A percentile compares a stretch with the other conserved stretches of the same genome.
Evolutionary conservation across 2,113 vertebrate genomes (phyloP).

Genomic region (Scartelaos histophorus): DNA sequence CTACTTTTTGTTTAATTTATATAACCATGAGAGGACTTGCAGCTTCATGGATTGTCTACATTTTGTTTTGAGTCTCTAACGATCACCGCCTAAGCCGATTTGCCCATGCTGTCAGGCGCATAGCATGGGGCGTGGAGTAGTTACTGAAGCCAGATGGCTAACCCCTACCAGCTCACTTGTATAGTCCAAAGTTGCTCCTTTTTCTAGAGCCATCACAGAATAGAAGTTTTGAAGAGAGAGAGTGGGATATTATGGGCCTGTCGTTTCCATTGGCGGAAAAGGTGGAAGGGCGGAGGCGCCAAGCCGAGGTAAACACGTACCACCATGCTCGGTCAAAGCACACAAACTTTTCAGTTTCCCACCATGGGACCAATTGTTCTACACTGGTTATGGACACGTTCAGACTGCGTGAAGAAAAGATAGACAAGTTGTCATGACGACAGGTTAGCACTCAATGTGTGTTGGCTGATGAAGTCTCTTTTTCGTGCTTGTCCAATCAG

Average conservation of each 20-base stretch:
- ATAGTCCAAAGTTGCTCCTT: constrained; percentile 68
- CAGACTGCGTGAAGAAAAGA: constrained; percentile 47
- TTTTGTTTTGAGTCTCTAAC: constrained; percentile 38
- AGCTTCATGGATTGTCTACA: constrained; percentile 2
- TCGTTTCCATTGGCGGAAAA: constrained; percentile 74
- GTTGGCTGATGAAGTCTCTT: constrained; percentile 89
- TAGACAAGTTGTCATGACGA: constrained; percentile 85
- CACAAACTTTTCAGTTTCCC: constrained; percentile 70
- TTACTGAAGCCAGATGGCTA: constrained; percentile 67
- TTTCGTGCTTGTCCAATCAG: constrained; percentile 95
- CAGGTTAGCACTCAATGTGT: constrained; percentile 73
- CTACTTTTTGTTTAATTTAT: background rate
- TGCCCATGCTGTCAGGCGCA: constrained; percentile 65
- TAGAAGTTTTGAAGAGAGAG: constrained; percentile 71
- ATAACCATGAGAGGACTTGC: background rate
- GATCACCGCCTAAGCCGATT: constrained; percentile 64
- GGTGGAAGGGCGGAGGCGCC: constrained; percentile 47
- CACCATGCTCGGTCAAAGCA: constrained; percentile 52
- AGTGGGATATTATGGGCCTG: constrained; percentile 78
- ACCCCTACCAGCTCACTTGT: constrained; percentile 83
- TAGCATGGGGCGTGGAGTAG: constrained; percentile 64
- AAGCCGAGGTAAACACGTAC: constrained; percentile 82
- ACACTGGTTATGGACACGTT: constrained; percentile 8
- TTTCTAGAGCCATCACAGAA: constrained; percentile 67
- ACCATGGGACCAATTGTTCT: constrained; percentile 57